phyloP scores from a whole-genome alignment of 1,140 invertebrate genomes.

The Bathynomus jamesi region DNA sequence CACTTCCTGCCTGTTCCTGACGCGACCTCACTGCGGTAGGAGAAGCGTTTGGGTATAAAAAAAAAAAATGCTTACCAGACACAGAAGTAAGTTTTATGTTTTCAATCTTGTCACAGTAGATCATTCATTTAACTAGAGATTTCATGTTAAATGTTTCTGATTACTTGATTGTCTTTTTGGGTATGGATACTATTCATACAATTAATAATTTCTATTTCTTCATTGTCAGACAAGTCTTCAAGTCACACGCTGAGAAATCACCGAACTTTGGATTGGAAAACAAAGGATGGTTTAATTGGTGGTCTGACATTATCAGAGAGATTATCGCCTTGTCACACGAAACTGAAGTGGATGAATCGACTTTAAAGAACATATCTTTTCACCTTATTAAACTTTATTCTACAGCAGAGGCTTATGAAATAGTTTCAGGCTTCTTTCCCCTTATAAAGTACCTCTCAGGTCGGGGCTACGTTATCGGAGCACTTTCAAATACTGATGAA shows the following conservation, averaged over 20 bases:
- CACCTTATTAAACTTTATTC: not conserved
- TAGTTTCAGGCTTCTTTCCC: not conserved
- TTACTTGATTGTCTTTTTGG: too few species aligned
- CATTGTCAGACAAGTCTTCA: not conserved
- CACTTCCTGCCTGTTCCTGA: too few species aligned
- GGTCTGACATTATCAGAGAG: not conserved
- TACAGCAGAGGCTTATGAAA: not conserved
- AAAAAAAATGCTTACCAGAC: too few species aligned
- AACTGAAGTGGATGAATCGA: not conserved
- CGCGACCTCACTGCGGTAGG: too few species aligned
- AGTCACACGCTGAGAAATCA: not conserved
- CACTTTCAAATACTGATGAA: not conserved
- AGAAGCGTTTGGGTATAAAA: too few species aligned
- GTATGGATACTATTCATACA: too few species aligned
- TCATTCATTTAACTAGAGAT: too few species aligned
- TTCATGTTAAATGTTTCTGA: too few species aligned
- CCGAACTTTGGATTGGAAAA: not conserved
- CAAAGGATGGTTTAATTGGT: not conserved
- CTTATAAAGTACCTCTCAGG: not conserved
- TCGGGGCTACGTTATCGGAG: not conserved
- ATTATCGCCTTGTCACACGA: not conserved
- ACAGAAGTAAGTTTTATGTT: too few species aligned
- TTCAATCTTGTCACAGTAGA: too few species aligned
- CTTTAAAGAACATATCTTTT: not conserved
- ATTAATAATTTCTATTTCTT: not conserved